Base-by-base conservation (phyloP, 2,797 vertebrate species). In the Lagocephalus sceleratus region DNA sequence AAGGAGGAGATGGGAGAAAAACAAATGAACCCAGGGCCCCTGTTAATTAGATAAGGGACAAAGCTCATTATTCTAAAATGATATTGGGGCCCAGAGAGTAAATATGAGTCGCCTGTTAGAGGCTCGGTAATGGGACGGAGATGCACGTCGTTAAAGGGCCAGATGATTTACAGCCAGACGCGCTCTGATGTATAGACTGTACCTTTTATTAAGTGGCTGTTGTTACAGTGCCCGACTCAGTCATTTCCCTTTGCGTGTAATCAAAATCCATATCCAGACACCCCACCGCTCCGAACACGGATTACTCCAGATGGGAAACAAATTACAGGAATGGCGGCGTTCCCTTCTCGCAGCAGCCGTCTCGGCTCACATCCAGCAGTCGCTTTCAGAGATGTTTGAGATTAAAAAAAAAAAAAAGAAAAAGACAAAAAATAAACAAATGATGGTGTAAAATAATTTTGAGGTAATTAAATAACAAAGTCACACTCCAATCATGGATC, bases 1-100 rank as follows among this genome's bases (percentile, higher is more conserved):
- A 39, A 58, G 50, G 48, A 59, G 23, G 47, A 62, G 60, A 54
- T 32, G 47, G 20, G 29, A 19, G 56, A 54, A 47, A 60, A 68
- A 47, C 32, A 64, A 75, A 70, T 62, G 86, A 88, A 92, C 90
- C 74, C 88, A 88, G 88, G 90, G 89, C 91, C 88, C 87, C 85
- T 80, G 91, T 93, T 96, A 96, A 96, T 96, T 95, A 93, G 93
- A 95, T 95, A 93, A 94, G 91, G 92, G 89, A 93, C 91, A 93
- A 94, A 91, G 91, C 92, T 94, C 93, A 94, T 95, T 95, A 94
- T 94, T 95, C 92, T 95, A 90, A 95, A 95, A 94, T 94, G 91
- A 94, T 95, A 93, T 92, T 68, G 75, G 92, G 69, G 93, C 92
- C 71, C 54, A 89, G 87, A 93, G 91, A 88, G 92, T 93, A 94